A percentile compares a stretch with the other conserved stretches of the same genome.
phyloP scores from a whole-genome alignment of 2,797 vertebrate species.

The Oreochromis grahami region DNA sequence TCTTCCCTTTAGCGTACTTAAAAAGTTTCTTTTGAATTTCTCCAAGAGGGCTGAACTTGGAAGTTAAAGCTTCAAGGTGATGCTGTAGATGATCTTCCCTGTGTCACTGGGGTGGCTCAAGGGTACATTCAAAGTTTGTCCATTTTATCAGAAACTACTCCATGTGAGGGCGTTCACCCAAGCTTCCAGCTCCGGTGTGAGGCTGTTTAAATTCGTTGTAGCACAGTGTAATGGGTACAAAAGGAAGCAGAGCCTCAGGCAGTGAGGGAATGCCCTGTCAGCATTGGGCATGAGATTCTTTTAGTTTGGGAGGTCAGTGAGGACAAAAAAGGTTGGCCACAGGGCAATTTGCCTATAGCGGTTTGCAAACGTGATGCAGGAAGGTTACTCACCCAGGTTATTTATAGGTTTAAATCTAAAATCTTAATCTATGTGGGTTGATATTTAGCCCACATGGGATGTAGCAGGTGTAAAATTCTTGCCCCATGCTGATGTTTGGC shows the following conservation, averaged over 20 bases:
- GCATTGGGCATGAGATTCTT: slow-evolving; percentile 44
- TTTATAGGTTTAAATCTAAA: not conserved
- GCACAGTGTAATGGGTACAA: slow-evolving; percentile 44
- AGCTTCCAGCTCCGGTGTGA: not conserved
- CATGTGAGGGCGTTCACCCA: not conserved
- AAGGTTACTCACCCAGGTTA: not conserved
- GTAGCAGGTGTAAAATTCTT: not conserved
- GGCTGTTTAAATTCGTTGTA: slow-evolving; percentile 33
- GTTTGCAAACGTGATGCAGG: not conserved
- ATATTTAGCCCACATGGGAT: not conserved
- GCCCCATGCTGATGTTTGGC: not conserved
- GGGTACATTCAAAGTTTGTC: not conserved
- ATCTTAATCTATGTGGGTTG: not conserved
- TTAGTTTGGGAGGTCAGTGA: slow-evolving; percentile 35
- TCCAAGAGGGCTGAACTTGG: not conserved
- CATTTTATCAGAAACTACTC: not conserved
- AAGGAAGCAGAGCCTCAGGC: slow-evolving; percentile 18
- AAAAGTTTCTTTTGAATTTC: not conserved
- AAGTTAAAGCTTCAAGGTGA: not conserved
- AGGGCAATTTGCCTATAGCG: not conserved
- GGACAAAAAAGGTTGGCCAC: slow-evolving; percentile 4
- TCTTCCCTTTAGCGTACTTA: not conserved
- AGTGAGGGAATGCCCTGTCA: slow-evolving; percentile 52
- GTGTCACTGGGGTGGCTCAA: not conserved
- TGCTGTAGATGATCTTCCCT: not conserved